phyloP scores from a whole-genome alignment of 2,888 invertebrate species.

The Arenicola marina region DNA sequence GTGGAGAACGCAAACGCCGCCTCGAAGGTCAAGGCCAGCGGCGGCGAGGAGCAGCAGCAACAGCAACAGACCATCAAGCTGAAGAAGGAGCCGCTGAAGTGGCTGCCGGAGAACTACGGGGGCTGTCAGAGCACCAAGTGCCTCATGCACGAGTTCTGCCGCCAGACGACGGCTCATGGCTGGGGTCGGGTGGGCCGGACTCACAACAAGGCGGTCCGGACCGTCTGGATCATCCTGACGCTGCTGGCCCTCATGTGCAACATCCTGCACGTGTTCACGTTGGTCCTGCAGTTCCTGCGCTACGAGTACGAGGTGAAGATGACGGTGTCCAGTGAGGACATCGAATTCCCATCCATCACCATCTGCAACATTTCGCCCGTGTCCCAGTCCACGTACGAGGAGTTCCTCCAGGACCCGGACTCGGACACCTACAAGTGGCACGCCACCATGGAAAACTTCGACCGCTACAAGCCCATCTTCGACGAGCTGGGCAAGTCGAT shows the following conservation, averaged over 20 bases:
- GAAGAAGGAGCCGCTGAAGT: too few relatives aligned
- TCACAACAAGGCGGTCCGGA: neutral
- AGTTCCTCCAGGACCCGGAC: conserved; percentile 17
- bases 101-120: too few relatives aligned
- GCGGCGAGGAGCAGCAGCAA: too few relatives aligned
- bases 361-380: conserved; percentile 53
- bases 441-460: conserved; percentile 9
- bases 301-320: conserved; percentile 11
- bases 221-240: conserved; percentile 15
- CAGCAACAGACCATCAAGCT: too few relatives aligned
- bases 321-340: conserved; percentile 32
- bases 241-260: conserved; percentile 7
- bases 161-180: conserved; percentile 20
- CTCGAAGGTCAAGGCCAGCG: too few relatives aligned
- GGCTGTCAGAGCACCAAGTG: too few relatives aligned
- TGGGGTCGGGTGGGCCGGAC: conserved; percentile 17
- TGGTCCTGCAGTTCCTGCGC: conserved; percentile 6
- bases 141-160: conserved; percentile 14
- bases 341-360: conserved; percentile 52
- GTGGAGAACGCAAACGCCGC: too few relatives aligned
- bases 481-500: neutral
- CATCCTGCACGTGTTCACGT: conserved; percentile 4
- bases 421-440: conserved; percentile 13
- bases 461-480: neutral
- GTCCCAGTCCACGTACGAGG: conserved; percentile 43